Base-by-base conservation (phyloP, 1,140 invertebrate genomes). In the Teleogryllus occipitalis region DNA sequence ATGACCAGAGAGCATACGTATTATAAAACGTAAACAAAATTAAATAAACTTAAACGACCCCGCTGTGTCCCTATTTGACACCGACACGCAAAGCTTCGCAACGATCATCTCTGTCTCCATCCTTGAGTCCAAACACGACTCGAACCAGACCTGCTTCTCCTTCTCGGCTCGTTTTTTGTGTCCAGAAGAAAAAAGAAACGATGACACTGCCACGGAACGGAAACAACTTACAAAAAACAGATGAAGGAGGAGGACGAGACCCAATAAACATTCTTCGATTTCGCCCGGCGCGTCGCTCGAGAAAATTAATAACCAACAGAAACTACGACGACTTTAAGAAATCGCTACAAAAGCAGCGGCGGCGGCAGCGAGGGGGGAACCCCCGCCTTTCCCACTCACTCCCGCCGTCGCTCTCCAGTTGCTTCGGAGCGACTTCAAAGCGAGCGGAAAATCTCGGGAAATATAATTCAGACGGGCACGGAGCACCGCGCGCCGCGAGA, bases 231-330 rank as follows among this genome's bases (percentile, higher is more conserved):
- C 27, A 18, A 65, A 18, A 65, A 65, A 65, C 54, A 65, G 54
- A 65, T 65, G 54, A 65, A 65, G 10, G 54, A 65, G 10, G 18
- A 65, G 54, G 18, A 10, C 54, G 54, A 65, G 54, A 65, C 54
- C 54, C 54, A 65, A 65, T 65, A 65, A 65, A 65, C 54, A 65
- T 65, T 65, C 10, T 65, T 18, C 18, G 54, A 65, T 65, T 65
- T 65, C 54, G 54, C 54, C 54, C 18, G 10, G 10, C 54, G 10
- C 54, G 54, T 65, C 54, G 18, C 54, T 65, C 54, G 54, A 18
- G 54, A 65, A 65, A 65, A 65, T 65, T 65, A 65, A 65, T 65
- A 65, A 65, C 54, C 54, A 65, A 65, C 54, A 65, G 54, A 65
- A 18, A 65, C 54, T 65, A 65, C 54, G 54, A 65, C 54, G 54